These are phyloP conservation scores for Drosophila tristis DNA, from an alignment of 1,140 invertebrate genomes.

Conservation along the genomic window DNA sequence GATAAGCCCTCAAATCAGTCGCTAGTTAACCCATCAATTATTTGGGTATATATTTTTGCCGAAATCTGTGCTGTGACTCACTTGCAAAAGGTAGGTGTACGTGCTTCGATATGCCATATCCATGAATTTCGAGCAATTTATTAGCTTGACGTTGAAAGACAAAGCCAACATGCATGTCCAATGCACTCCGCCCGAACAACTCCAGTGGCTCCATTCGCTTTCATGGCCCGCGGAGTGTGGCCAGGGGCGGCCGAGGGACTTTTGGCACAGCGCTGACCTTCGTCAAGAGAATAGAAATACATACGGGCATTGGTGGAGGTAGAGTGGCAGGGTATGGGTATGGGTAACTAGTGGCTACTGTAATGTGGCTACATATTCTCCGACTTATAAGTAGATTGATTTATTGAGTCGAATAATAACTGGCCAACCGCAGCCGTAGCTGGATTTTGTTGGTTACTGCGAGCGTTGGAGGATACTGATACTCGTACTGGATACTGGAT, in stretches of 20 bases:
- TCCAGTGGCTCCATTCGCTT: slow-evolving; percentile 28
- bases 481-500: slow-evolving; percentile 1
- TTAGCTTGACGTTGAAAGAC: slow-evolving; percentile 42
- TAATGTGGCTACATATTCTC: slow-evolving; percentile 9
- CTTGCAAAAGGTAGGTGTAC: slow-evolving; percentile 49
- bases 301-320: background rate
- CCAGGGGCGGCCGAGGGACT: slow-evolving; percentile 38
- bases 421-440: slow-evolving; percentile 30
- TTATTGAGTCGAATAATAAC: slow-evolving; percentile 49
- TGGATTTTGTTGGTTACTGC: slow-evolving; percentile 10
- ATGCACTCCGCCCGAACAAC: slow-evolving; percentile 15
- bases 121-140: slow-evolving; percentile 42
- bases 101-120: slow-evolving; percentile 33
- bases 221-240: slow-evolving; percentile 53
- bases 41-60: background rate
- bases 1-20: background rate
- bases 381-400: slow-evolving; percentile 26
- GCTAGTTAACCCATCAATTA: background rate
- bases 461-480: slow-evolving; percentile 57
- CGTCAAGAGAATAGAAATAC: slow-evolving; percentile 63
- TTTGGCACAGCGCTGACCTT: slow-evolving; percentile 66
- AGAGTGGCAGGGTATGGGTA: background rate
- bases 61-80: slow-evolving; percentile 18
- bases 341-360: slow-evolving; percentile 19
- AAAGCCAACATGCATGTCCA: slow-evolving; percentile 55